These are phyloP conservation scores for Melanotaenia parkinsoni DNA, from an alignment of 2,797 vertebrate genomes.

Conservation along the genomic window DNA sequence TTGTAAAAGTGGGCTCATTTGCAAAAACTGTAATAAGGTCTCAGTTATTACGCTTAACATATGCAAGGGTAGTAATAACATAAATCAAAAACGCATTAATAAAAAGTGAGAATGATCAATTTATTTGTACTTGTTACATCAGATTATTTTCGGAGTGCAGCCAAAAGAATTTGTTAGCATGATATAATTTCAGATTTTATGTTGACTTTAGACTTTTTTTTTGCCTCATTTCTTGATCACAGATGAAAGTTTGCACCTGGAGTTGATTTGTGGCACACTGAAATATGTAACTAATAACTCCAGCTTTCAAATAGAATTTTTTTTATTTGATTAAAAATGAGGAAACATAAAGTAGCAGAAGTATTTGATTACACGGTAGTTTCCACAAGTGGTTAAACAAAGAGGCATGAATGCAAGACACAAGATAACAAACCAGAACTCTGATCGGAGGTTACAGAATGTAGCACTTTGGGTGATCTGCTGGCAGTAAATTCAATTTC, in stretches of 20 bases:
- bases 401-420: neutral
- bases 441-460: neutral
- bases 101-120: neutral
- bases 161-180: neutral
- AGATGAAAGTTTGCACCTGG: neutral
- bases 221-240: neutral
- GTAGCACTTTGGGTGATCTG: neutral
- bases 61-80: neutral
- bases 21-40: neutral
- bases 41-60: neutral
- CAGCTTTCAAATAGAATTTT: neutral
- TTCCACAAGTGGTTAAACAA: neutral
- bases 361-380: neutral
- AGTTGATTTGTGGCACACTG: slow-evolving; percentile 1
- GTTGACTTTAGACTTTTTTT: neutral
- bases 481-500: neutral
- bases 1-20: neutral
- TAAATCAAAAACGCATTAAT: neutral
- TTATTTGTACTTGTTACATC: neutral
- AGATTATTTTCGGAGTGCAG: neutral
- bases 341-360: neutral
- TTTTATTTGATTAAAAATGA: neutral
- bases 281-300: neutral
- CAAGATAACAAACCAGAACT: neutral
- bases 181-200: neutral